phyloP scores from a whole-genome alignment of 2,888 invertebrate genomes.

The Oconnorella tubifera region DNA sequence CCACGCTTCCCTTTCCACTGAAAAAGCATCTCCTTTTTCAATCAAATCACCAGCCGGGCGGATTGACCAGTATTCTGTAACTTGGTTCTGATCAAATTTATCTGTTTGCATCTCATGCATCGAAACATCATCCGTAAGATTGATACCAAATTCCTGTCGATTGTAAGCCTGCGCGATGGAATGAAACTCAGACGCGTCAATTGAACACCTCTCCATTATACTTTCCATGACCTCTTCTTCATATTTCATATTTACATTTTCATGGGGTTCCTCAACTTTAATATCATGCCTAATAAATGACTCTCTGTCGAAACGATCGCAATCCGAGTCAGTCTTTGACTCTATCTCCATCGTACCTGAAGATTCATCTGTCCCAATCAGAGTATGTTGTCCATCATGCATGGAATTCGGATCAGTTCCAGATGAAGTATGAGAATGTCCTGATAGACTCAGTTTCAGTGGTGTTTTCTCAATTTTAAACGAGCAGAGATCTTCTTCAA shows the following conservation, averaged over 20 bases:
- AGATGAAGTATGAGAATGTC: not conserved
- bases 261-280: conserved; percentile 62
- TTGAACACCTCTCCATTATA: conserved; percentile 34
- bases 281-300: no score
- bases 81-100: not conserved
- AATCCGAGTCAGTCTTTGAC: not conserved
- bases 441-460: not conserved
- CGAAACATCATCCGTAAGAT: not conserved
- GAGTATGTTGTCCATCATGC: not conserved
- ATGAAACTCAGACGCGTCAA: conserved; percentile 15
- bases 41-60: not conserved
- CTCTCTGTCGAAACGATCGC: not conserved
- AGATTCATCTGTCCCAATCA: conserved; percentile 2
- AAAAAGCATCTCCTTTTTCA: no score
- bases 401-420: not conserved
- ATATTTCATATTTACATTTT: conserved; percentile 44
- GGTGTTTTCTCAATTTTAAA: conserved; percentile 1
- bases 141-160: not conserved
- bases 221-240: conserved; percentile 46
- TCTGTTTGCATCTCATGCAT: no score
- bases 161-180: conserved; percentile 6
- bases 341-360: conserved; percentile 3
- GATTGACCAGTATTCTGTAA: not conserved
- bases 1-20: no score
- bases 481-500: not conserved